Conservation (phyloP, 2,888 invertebrate genomes). For the Rhagophthalmus giganteus region DNA sequence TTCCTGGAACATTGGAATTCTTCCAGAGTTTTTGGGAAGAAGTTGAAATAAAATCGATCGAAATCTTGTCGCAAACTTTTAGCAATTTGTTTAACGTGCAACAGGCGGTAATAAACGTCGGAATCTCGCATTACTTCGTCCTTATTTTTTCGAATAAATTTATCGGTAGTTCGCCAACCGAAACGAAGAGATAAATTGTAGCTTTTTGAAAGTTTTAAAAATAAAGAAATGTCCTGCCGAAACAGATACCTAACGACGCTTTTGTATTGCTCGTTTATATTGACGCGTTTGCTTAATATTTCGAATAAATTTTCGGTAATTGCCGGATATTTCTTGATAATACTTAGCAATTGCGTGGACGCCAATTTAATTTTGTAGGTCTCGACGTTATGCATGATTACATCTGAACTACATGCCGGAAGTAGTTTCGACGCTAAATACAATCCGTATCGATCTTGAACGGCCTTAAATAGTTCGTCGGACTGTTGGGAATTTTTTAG, state of each 20-base stretch:
- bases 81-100: slow-evolving; percentile 9
- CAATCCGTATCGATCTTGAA: slow-evolving; percentile 20
- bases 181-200: slow-evolving; percentile 6
- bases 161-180: slow-evolving; percentile 22
- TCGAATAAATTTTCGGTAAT: slow-evolving; percentile 15
- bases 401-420: slow-evolving; percentile 12
- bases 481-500: slow-evolving; percentile 7
- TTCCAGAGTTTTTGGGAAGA: slow-evolving; percentile 10
- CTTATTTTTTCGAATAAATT: slow-evolving; percentile 13
- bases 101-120: not conserved
- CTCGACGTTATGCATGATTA: slow-evolving; percentile 16
- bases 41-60: slow-evolving; percentile 11
- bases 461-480: slow-evolving; percentile 21
- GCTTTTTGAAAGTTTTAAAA: slow-evolving; percentile 13
- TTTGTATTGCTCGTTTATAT: not conserved
- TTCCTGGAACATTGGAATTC: not conserved
- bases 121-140: slow-evolving; percentile 16
- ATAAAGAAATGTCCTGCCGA: slow-evolving; percentile 4
- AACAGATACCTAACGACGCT: not conserved
- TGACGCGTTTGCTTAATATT: slow-evolving; percentile 10
- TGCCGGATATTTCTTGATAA: slow-evolving; percentile 15
- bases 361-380: slow-evolving; percentile 16
- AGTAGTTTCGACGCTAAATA: slow-evolving; percentile 19
- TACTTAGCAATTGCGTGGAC: slow-evolving; percentile 7
- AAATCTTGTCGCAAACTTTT: slow-evolving; percentile 14